Conservation (phyloP, 2,113 vertebrate species). For the Anolis carolinensis region DNA sequence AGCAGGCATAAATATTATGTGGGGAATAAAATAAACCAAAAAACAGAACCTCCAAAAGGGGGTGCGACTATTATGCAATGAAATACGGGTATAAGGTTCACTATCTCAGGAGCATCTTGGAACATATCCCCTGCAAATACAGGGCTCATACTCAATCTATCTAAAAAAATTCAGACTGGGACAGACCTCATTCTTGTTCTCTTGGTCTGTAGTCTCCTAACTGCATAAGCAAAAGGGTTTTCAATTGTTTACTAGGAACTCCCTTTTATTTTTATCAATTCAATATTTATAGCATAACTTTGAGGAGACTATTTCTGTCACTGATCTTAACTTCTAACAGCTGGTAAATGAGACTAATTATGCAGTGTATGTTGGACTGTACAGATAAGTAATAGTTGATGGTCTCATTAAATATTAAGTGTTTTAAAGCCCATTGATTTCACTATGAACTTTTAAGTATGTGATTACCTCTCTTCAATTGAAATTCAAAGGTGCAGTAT, state of each 20-base stretch:
- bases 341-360: too few species aligned
- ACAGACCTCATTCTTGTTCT: neutral
- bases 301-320: neutral
- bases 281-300: neutral
- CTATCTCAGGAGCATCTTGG: too few species aligned
- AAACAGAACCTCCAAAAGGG: too few species aligned
- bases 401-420: neutral
- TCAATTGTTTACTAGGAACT: accelerated
- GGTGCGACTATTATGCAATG: too few species aligned
- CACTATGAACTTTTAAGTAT: neutral
- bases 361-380: neutral
- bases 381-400: neutral
- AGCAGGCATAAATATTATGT: too few species aligned
- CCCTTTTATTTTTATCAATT: neutral
- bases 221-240: neutral
- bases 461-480: neutral
- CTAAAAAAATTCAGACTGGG: neutral
- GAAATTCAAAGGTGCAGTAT: neutral
- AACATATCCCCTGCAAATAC: too few species aligned
- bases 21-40: too few species aligned
- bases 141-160: neutral
- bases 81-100: too few species aligned
- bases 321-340: neutral
- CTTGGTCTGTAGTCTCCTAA: neutral
- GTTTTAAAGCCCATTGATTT: neutral